phyloP scores from a whole-genome alignment of 2,888 invertebrate genomes.

The Blera fallax region DNA sequence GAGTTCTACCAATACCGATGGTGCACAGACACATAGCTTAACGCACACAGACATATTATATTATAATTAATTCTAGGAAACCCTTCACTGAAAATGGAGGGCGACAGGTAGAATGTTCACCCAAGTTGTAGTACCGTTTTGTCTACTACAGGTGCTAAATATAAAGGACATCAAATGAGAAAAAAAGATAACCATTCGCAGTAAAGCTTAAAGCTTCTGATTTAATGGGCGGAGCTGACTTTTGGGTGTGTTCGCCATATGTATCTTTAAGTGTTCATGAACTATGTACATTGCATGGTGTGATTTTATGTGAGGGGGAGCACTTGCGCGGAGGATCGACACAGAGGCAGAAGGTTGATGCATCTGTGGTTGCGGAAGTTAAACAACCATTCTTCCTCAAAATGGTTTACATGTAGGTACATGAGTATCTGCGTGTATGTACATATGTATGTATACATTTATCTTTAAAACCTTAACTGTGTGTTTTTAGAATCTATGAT shows the following conservation, averaged over 20 bases:
- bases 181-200: slow-evolving; percentile 23
- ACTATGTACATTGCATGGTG: background rate
- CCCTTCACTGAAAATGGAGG: slow-evolving; percentile 25
- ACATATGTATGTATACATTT: background rate
- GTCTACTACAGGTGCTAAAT: slow-evolving; percentile 54
- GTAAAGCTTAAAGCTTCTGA: slow-evolving; percentile 61
- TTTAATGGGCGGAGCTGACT: slow-evolving; percentile 58
- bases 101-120: slow-evolving; percentile 45
- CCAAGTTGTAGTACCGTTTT: slow-evolving; percentile 4
- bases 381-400: background rate
- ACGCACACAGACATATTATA: background rate
- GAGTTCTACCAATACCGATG: background rate
- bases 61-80: slow-evolving; percentile 36
- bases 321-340: slow-evolving; percentile 19
- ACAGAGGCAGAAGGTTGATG: slow-evolving; percentile 17
- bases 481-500: background rate
- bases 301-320: slow-evolving; percentile 18
- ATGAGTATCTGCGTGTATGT: too few relatives aligned
- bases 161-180: slow-evolving; percentile 26
- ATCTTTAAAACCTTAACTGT: background rate
- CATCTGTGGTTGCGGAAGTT: slow-evolving; percentile 34
- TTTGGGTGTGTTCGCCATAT: slow-evolving; percentile 36
- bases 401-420: background rate
- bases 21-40: background rate
- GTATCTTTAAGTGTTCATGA: slow-evolving; percentile 6